A percentile compares a stretch with the other conserved stretches of the same genome.
Conservation (phyloP, 2,113 vertebrate genomes). For the Microtus montanus region DNA sequence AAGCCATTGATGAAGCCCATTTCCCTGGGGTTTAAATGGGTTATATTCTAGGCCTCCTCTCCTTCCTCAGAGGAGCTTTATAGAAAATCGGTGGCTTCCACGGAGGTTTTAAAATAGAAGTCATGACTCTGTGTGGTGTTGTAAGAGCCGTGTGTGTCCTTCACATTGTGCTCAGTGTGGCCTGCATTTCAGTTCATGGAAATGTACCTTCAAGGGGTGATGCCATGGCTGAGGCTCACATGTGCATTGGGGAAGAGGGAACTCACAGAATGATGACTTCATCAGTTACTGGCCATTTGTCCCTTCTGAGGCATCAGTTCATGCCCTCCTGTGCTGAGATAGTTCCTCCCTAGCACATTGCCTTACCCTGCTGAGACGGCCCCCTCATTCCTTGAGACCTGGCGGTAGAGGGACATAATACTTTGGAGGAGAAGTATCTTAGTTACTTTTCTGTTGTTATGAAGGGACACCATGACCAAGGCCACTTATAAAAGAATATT, state of each 20-base stretch:
- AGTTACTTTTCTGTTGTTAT: background rate
- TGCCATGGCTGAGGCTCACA: background rate
- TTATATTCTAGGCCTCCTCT: background rate
- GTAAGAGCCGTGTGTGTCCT: background rate
- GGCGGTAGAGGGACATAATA: background rate
- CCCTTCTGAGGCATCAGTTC: background rate
- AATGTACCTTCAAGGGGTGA: rapidly evolving
- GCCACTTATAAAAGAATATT: background rate
- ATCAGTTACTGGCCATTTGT: background rate
- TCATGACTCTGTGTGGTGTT: background rate
- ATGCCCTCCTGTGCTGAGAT: background rate
- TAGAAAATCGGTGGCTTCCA: background rate
- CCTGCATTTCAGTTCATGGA: background rate
- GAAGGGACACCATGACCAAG: background rate
- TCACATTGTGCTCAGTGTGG: background rate
- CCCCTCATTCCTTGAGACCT: background rate
- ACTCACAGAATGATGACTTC: background rate
- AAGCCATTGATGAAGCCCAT: background rate
- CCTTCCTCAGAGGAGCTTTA: background rate
- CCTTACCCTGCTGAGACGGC: background rate
- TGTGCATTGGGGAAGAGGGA: background rate
- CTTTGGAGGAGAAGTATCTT: background rate
- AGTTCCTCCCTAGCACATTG: background rate
- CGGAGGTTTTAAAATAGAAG: constrained; percentile 9
- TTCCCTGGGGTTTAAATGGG: background rate